A percentile compares a stretch with the other conserved stretches of the same genome.
Evolutionary conservation across 1,140 invertebrate species (phyloP).

Genomic region (Rhysida immarginata): DNA sequence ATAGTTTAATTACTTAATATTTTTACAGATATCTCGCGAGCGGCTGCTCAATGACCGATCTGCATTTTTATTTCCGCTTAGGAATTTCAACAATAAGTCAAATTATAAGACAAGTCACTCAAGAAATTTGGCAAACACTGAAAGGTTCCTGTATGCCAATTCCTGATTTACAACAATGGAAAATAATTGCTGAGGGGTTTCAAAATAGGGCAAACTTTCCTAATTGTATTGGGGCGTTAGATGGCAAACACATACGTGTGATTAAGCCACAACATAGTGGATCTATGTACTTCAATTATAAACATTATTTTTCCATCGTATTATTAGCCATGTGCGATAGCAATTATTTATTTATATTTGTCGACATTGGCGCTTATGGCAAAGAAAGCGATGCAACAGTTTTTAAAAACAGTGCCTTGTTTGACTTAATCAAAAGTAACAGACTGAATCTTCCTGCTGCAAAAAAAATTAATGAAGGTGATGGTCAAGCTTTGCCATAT

Average conservation of each 20-base stretch:
- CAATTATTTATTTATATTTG: constrained; percentile 14
- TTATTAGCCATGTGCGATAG: constrained; percentile 14
- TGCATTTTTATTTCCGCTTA: neutral
- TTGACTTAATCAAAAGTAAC: neutral
- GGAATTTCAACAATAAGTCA: neutral
- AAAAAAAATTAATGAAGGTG: neutral
- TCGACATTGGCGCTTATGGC: constrained; percentile 17
- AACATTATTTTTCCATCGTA: constrained; percentile 13
- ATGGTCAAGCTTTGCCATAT: constrained; percentile 2
- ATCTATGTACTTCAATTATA: constrained; percentile 16
- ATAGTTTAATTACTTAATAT: neutral
- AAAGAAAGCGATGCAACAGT: constrained; percentile 10
- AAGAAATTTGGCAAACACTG: neutral
- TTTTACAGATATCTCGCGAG: constrained; percentile 1
- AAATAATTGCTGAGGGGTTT: constrained; percentile 15
- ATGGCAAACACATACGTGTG: constrained; percentile 19
- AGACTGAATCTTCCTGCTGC: neutral
- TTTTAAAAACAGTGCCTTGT: neutral
- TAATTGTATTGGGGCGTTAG: constrained; percentile 18
- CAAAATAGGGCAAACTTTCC: constrained; percentile 16
- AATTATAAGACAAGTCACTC: neutral
- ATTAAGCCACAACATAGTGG: constrained; percentile 8
- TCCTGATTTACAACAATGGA: constrained; percentile 10
- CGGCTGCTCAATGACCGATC: neutral
- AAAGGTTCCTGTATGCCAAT: neutral